Evolutionary conservation across 92 coral and sea anemone species (phyloP), one percentile per base, ranked within the genome.

Genomic region (Scolanthus callimorphus): DNA sequence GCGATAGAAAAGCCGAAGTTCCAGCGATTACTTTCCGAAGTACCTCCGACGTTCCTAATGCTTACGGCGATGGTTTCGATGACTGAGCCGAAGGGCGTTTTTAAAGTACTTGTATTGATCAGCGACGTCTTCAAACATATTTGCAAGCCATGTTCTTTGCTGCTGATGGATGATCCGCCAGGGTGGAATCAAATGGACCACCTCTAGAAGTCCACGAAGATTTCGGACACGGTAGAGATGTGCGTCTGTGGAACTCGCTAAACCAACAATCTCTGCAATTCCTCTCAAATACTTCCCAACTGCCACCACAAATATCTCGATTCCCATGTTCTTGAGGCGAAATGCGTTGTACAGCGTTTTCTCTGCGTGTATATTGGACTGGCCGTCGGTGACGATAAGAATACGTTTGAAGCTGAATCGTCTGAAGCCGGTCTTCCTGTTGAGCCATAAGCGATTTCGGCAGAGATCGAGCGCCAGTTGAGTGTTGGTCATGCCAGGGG

Each of bases 161-260:
- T 65, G 59, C 8, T 66, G 29, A 19, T 71, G 47, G 13, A 81
- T 53, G 26, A 54, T 53, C 3, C 49, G 55, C 95, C 95, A 86
- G 10, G 88, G 80, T 11, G 95, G 95, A 54, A 86, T 86, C 3
- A 90, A 83, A 27, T 76, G 74, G 4, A 79, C 71, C 8, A 90
- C 70, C 21, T 85, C 78, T 15, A 63, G 57, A 11, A 90, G 77
- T 13, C 62, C 62, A 57, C 49, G 19, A 51, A 74, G 26, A 25
- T 39, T 56, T 20, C 25, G 47, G 13, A 89, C 87, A 13, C 91
- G 84, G 53, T 70, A 86, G 55, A 86, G 65, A 27, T 82, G 82
- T 21, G 88, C 88, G 23, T 90, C 95, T 1, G 97, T 82, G 3
- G 90, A 81, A 41, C 94, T 80, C 2, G 94, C 95, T 13, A 90